Percentiles rank a stretch among this genome's conserved stretches.
Conservation (phyloP, 1,140 invertebrate genomes). For the Drosophila auraria region DNA sequence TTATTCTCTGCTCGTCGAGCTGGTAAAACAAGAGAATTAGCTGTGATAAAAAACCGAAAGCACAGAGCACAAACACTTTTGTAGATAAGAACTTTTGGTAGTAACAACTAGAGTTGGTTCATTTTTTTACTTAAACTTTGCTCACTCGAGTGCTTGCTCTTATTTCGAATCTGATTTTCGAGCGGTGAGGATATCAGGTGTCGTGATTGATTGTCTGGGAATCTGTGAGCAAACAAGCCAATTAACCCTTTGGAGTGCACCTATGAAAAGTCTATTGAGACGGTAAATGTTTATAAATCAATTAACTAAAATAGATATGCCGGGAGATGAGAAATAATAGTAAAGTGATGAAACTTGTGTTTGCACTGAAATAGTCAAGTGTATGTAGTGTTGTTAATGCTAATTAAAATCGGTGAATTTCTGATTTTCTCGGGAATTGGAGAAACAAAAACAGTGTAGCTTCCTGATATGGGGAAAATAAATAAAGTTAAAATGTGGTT, state of each 20-base stretch:
- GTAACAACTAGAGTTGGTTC: not conserved
- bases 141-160: not conserved
- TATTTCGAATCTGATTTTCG: conserved; percentile 31
- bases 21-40: conserved; percentile 15
- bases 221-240: conserved; percentile 31
- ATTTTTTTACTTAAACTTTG: conserved; percentile 23
- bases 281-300: conserved; percentile 28
- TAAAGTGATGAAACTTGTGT: conserved; percentile 1
- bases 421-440: not conserved
- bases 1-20: not conserved
- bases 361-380: not conserved
- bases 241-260: conserved; percentile 34
- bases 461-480: too few species aligned
- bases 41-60: conserved; percentile 32
- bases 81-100: conserved; percentile 17
- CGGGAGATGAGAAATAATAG: not conserved
- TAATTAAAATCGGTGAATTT: not conserved
- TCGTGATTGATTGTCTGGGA: conserved; percentile 47
- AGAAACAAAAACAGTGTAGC: too few species aligned
- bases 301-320: conserved; percentile 2
- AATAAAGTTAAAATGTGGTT: too few species aligned
- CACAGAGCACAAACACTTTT: not conserved
- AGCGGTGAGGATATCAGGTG: conserved; percentile 30
- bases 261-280: conserved; percentile 27
- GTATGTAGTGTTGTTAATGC: not conserved